Base-by-base conservation (phyloP, 1,140 invertebrate species). In the Semibalanus balanoides region DNA sequence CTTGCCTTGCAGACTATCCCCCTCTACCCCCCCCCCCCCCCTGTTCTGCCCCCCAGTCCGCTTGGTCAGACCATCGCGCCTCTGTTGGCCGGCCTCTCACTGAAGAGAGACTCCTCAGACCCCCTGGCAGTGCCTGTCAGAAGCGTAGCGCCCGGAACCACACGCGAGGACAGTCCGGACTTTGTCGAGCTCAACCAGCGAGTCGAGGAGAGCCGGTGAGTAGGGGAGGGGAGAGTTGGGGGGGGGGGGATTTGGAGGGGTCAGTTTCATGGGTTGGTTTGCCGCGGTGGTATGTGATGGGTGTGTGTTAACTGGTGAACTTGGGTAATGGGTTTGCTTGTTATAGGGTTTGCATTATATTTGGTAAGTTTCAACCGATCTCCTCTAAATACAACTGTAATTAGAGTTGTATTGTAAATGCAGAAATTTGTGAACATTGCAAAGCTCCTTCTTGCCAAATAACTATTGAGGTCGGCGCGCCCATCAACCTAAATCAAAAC, bases 201-300 rank as follows among this genome's bases (percentile, higher is more conserved):
- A 78, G 91, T 92, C 76, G 90, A 91, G 82, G 88, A 91, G 82
- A 90, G 88, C 69, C 89, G 90, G 90, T 91, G 82, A 84, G 82
- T 80, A 29, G 17, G n/a, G n/a, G n/a, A 0, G 35, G 5, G 35
- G 35, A 17, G 35, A 40, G 35, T 40, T 5, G 35, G 35, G 5
- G 17, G 35, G 35, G 35, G 5, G 17, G 35, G 35, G 35, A 40
- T 7, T 17, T 40, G 35, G 35, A 40, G 35, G 35, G 17, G 17
- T 40, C 5, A n/a, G n/a, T n/a, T n/a, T n/a, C n/a, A n/a, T n/a
- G n/a, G n/a, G n/a, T n/a, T n/a, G n/a, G 35, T 40, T 17, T 40
- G 35, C 35, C 35, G n/a, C 17, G 35, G 5, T 5, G 17, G 5
- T 40, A 40, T 40, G 35, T 17, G 35, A 7, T 3, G 11, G 7